Evolutionary conservation across 2,113 vertebrate species (phyloP).

Genomic region (Cephalopterus ornatus): DNA sequence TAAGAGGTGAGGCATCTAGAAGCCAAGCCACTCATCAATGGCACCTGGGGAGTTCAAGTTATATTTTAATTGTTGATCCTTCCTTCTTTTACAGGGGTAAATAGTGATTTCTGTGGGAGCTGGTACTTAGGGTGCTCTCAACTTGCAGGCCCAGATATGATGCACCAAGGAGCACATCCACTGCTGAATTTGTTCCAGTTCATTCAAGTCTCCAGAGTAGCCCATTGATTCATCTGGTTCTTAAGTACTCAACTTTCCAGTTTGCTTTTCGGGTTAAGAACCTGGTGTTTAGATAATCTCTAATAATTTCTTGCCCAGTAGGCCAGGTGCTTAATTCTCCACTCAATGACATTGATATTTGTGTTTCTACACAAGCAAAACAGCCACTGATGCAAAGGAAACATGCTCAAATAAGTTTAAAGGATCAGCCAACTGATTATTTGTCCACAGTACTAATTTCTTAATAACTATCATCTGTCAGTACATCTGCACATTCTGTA

Average conservation of each 20-base stretch:
- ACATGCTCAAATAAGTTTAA: background rate
- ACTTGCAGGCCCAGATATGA: background rate
- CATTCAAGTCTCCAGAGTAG: background rate
- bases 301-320: background rate
- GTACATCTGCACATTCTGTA: background rate
- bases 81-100: background rate
- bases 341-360: background rate
- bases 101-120: background rate
- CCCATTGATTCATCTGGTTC: background rate
- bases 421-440: background rate
- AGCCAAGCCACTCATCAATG: background rate
- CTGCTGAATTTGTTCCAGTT: background rate
- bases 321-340: background rate
- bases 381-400: background rate
- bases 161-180: background rate
- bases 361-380: background rate
- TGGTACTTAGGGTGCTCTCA: background rate
- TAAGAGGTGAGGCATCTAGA: background rate
- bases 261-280: background rate
- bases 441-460: background rate
- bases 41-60: background rate
- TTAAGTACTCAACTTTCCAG: background rate
- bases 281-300: background rate
- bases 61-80: background rate
- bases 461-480: background rate